A percentile compares a stretch with the other conserved stretches of the same genome.
Conservation (phyloP, 35 echinoderm and acorn worm genomes). For the Heliocidaris erythrogramma region DNA sequence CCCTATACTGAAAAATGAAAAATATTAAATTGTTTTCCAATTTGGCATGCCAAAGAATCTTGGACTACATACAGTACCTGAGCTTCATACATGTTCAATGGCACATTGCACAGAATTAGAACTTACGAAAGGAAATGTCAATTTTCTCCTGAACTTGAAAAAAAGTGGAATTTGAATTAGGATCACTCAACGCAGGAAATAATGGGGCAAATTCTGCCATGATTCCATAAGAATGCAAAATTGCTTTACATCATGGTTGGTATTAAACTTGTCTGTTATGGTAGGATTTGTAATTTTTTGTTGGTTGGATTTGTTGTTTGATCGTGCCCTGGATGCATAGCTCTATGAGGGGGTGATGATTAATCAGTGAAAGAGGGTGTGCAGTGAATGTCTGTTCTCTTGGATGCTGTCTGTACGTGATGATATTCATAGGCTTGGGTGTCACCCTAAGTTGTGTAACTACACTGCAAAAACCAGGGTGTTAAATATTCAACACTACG, state of each 20-base stretch:
- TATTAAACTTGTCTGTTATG: constrained; percentile 13
- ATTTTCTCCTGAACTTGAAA: background rate
- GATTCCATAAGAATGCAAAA: background rate
- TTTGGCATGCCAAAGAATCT: too few species aligned
- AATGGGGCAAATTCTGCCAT: background rate
- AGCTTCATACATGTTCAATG: background rate
- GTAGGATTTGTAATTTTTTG: background rate
- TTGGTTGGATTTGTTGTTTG: background rate
- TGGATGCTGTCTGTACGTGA: too few species aligned
- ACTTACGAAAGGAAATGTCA: background rate
- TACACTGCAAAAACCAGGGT: too few species aligned
- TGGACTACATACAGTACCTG: background rate
- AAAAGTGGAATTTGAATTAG: constrained; percentile 4
- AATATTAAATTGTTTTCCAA: too few species aligned
- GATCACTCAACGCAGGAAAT: constrained; percentile 16
- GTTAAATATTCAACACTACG: too few species aligned
- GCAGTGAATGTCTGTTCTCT: too few species aligned
- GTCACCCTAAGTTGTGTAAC: too few species aligned
- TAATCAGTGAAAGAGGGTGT: background rate
- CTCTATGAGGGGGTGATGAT: background rate
- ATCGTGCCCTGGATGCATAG: background rate
- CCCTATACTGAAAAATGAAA: too few species aligned
- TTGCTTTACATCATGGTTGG: background rate
- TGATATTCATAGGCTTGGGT: too few species aligned
- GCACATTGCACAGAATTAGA: too few species aligned